These are phyloP conservation scores for Vespertilio murinus DNA, from an alignment of 2,797 vertebrate species.

Conservation along the genomic window DNA sequence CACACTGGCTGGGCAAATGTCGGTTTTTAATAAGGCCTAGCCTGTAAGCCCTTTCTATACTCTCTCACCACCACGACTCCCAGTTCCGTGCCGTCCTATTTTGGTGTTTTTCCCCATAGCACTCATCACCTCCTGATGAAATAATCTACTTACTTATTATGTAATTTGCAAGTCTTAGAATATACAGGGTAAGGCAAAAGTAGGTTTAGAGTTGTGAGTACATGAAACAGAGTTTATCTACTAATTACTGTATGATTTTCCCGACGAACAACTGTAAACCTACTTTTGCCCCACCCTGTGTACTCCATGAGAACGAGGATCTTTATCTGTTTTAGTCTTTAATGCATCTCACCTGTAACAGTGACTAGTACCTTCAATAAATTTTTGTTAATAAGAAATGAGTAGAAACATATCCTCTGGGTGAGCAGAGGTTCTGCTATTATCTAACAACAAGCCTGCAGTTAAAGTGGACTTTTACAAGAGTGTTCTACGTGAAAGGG, in stretches of 20 bases:
- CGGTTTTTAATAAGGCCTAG: background rate
- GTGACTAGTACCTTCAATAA: background rate
- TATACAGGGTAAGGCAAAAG: background rate
- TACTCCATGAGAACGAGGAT: background rate
- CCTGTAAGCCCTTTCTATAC: background rate
- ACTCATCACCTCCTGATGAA: background rate
- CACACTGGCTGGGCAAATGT: background rate
- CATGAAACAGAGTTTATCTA: background rate
- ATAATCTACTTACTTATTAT: background rate
- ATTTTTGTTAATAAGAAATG: background rate
- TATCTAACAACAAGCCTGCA: background rate
- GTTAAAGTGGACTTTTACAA: background rate
- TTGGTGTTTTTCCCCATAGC: background rate
- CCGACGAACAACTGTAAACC: background rate
- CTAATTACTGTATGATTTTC: background rate
- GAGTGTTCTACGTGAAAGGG: background rate
- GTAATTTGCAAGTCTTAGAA: background rate
- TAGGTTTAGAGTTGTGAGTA: background rate
- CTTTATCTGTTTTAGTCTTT: background rate
- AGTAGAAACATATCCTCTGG: background rate
- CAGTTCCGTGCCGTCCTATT: background rate
- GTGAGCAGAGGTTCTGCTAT: background rate
- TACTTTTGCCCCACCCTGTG: background rate
- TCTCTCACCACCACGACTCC: background rate
- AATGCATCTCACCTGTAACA: background rate